Base-by-base conservation (phyloP, 2,888 invertebrate species). In the Phalera bucephala region DNA sequence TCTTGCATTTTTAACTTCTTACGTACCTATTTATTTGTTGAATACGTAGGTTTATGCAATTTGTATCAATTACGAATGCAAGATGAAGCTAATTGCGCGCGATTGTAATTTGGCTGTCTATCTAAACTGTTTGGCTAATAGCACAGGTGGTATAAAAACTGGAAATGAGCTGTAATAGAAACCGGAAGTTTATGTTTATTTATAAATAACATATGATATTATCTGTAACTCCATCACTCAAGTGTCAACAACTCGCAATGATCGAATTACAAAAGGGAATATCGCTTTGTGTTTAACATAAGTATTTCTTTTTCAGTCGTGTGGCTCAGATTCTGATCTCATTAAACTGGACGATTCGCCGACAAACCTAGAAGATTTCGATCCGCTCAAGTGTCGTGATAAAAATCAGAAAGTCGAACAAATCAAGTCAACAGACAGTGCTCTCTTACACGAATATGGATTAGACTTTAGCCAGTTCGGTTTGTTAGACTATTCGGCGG, bases 371-470 rank as follows among this genome's bases (percentile, higher is more conserved):
- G 85, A 84, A 73, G 83, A 83, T 62, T 87, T 87, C 54, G 88
- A 90, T 70, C 87, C 86, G 29, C 73, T 84, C 52, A 78, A 77
- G 65, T 71, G 70, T 55, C 78, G 80, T 37, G 79, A 80, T 63
- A 83, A 72, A 64, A 68, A 52, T 41, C 75, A 75, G 33, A 80
- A 71, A 61, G 62, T 61, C 28, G 83, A 82, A 39, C 75, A 67
- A 82, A 90, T 72, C 45, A 83, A 80, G 57, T 75, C 83, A 3
- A 71, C 85, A 40, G 94, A 94, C 62, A 91, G 92, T 63, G 94
- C 94, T 65, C 85, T 95, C 36, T 86, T 95, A 47, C 92, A 93
- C 61, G 94, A 95, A 61, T 95, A 95, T 63, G 95, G 95, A 34
- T 81, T 95, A 52, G 93, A 94, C 77, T 94, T 94, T 51, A 87